Percentiles rank a stretch among this genome's conserved stretches.
These are phyloP conservation scores for Datnioides undecimradiatus DNA, from an alignment of 2,113 vertebrate genomes.

Conservation along the genomic window DNA sequence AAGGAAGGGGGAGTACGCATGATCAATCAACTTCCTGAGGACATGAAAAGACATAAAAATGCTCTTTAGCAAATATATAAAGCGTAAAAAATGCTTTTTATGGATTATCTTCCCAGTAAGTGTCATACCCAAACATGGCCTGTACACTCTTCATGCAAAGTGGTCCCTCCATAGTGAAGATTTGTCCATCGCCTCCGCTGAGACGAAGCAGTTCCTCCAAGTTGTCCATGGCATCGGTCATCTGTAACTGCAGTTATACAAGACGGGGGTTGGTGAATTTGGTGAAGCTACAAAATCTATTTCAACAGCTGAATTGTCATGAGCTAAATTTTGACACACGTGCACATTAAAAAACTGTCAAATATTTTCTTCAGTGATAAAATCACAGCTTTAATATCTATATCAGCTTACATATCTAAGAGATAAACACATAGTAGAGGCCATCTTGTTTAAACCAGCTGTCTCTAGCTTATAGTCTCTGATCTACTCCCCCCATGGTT, in stretches of 20 bases:
- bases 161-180: slow-evolving; percentile 95
- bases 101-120: not conserved
- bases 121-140: slow-evolving; percentile 93
- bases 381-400: too few species aligned
- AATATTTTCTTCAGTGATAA: too few species aligned
- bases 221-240: slow-evolving; percentile 92
- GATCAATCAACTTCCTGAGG: slow-evolving; percentile 93
- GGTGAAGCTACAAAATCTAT: not conserved
- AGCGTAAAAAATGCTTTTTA: not conserved
- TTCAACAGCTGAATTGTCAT: not conserved
- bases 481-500: not conserved
- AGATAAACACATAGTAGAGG: not conserved
- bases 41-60: slow-evolving; percentile 4
- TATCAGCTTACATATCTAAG: not conserved
- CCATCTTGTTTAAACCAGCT: not conserved
- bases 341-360: too few species aligned
- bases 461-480: not conserved
- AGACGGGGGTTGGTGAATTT: not conserved
- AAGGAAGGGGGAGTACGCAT: slow-evolving; percentile 96
- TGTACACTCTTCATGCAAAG: slow-evolving; percentile 98
- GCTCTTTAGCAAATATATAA: not conserved
- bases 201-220: slow-evolving; percentile 93
- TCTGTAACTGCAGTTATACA: slow-evolving; percentile 88
- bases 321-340: not conserved
- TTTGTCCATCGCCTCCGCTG: slow-evolving; percentile 95